phyloP scores from a whole-genome alignment of 2,797 vertebrate species.

The Apogon talboti region DNA sequence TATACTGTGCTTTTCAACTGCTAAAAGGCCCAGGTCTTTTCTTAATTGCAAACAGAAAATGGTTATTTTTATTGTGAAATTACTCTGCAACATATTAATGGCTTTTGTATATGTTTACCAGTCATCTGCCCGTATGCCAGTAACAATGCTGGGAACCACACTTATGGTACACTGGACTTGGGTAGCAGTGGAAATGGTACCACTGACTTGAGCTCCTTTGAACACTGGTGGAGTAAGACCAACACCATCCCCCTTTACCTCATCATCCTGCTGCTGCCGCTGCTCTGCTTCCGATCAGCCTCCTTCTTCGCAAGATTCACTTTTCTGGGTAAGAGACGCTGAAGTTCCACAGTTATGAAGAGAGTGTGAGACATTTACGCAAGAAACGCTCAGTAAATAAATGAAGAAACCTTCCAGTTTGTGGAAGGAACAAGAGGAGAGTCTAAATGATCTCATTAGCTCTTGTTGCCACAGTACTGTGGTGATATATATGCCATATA shows the following conservation, averaged over 20 bases:
- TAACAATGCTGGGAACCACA: slow-evolving; percentile 53
- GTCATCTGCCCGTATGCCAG: slow-evolving; percentile 90
- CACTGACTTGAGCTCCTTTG: slow-evolving; percentile 61
- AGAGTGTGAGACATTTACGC: background rate
- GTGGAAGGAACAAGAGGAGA: too few species aligned
- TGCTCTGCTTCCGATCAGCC: slow-evolving; percentile 94
- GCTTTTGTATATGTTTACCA: slow-evolving; percentile 63
- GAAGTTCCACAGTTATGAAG: background rate
- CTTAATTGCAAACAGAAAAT: background rate
- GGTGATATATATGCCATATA: too few species aligned
- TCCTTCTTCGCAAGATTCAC: slow-evolving; percentile 98
- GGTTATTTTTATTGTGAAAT: background rate
- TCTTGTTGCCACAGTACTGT: too few species aligned
- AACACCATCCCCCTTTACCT: slow-evolving; percentile 92
- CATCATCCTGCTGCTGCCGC: slow-evolving; percentile 88
- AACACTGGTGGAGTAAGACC: slow-evolving; percentile 91
- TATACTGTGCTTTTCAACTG: too few species aligned
- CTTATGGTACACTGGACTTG: background rate
- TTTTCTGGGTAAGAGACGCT: slow-evolving; percentile 86
- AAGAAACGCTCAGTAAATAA: too few species aligned
- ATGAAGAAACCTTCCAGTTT: too few species aligned
- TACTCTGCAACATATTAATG: background rate
- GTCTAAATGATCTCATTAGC: too few species aligned
- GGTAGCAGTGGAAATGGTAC: slow-evolving; percentile 61
- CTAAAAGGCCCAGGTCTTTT: too few species aligned